These are phyloP conservation scores for Apis laboriosa DNA, from an alignment of 1,140 invertebrate genomes.

Conservation along the genomic window DNA sequence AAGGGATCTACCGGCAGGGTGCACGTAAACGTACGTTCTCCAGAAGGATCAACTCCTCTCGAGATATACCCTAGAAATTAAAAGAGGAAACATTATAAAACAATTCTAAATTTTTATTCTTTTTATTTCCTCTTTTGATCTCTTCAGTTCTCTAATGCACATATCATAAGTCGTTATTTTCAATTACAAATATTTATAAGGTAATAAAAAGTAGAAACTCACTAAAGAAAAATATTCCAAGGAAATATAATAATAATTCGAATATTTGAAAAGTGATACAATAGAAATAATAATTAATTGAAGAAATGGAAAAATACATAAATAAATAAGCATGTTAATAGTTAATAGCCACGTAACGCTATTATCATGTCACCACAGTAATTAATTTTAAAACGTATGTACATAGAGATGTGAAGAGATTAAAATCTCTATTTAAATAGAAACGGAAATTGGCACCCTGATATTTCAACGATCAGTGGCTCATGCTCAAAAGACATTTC, in stretches of 20 bases:
- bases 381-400: no score
- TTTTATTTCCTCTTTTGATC: background rate
- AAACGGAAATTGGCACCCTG: slow-evolving; percentile 37
- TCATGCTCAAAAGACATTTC: slow-evolving; percentile 19
- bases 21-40: slow-evolving; percentile 84
- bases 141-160: background rate
- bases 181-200: no score
- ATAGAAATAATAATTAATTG: no score
- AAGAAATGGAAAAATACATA: no score
- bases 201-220: no score
- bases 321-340: no score
- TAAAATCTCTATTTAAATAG: background rate
- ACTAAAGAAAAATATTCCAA: no score
- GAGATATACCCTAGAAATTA: slow-evolving; percentile 1
- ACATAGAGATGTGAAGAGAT: background rate
- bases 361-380: no score
- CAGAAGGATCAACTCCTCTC: slow-evolving; percentile 5
- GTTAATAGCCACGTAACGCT: no score
- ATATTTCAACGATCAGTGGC: slow-evolving; percentile 51
- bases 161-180: no score
- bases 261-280: no score
- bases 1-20: slow-evolving; percentile 85
- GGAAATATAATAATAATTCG: no score
- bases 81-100: background rate
- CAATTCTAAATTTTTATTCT: background rate